Percentiles rank a stretch among this genome's conserved stretches.
Evolutionary conservation across 1,140 invertebrate species (phyloP).

Genomic region (Aphaenogaster ashmeadi): DNA sequence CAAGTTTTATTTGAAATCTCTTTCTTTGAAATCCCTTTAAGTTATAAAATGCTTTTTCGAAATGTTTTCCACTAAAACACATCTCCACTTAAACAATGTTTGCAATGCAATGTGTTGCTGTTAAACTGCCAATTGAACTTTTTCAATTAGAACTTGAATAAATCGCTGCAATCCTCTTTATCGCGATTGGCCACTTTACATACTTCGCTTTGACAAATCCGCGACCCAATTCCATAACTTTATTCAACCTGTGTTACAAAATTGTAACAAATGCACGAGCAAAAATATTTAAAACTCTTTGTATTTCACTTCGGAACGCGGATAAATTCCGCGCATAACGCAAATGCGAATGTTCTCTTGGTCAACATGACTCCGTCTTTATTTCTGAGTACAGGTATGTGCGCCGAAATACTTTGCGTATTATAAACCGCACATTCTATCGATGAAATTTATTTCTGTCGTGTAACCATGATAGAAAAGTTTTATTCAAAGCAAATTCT

Average conservation of each 20-base stretch:
- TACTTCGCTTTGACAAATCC: background rate
- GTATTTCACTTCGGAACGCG: constrained; percentile 29
- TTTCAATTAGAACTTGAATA: constrained; percentile 21
- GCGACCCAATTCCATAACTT: constrained; percentile 13
- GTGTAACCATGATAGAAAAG: constrained; percentile 15
- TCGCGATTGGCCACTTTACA: background rate
- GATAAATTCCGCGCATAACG: constrained; percentile 54
- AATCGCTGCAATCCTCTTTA: background rate
- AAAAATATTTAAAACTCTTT: constrained; percentile 50
- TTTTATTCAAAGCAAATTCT: constrained; percentile 27
- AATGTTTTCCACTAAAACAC: background rate
- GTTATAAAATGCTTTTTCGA: background rate
- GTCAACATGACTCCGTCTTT: constrained; percentile 39
- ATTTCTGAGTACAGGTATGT: constrained; percentile 26
- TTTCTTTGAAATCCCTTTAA: background rate
- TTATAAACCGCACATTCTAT: constrained; percentile 57
- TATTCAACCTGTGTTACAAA: background rate
- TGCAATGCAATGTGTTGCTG: background rate
- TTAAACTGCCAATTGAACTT: constrained; percentile 6
- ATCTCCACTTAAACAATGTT: background rate
- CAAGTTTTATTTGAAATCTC: background rate
- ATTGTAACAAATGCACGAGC: constrained; percentile 32
- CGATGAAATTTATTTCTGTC: constrained; percentile 42
- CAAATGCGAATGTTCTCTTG: constrained; percentile 25
- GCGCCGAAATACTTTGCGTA: constrained; percentile 41